These are phyloP conservation scores for Oceanites oceanicus DNA, from an alignment of 2,113 vertebrate genomes.

Conservation along the genomic window DNA sequence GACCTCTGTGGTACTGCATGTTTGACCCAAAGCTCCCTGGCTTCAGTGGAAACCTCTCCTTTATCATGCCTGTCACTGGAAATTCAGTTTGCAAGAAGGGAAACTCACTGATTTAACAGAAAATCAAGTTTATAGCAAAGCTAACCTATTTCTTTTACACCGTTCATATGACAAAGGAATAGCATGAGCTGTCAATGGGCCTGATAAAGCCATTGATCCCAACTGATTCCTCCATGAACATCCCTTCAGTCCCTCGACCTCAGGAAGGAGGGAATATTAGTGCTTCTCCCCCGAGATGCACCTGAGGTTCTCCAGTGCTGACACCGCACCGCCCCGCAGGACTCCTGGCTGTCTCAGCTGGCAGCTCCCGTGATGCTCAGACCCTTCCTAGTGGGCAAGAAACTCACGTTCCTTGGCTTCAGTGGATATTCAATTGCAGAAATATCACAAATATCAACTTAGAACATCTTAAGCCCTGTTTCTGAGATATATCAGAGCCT, in stretches of 20 bases:
- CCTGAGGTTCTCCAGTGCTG: conserved; percentile 76
- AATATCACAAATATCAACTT: neutral
- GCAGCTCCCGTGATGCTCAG: conserved; percentile 75
- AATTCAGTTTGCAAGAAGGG: neutral
- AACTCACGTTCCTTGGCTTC: conserved; percentile 76
- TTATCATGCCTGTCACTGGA: neutral
- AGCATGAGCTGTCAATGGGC: neutral
- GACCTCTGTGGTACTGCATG: neutral
- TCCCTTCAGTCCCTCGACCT: conserved; percentile 72
- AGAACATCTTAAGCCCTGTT: neutral
- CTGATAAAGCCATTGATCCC: neutral
- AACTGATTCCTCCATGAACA: neutral
- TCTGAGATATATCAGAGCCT: neutral
- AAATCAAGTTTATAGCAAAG: neutral
- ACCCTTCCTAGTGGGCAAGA: conserved; percentile 72
- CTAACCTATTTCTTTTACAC: neutral
- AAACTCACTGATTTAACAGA: neutral
- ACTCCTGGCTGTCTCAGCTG: conserved; percentile 74
- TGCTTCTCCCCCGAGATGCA: conserved; percentile 70
- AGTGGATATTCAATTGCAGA: conserved; percentile 68
- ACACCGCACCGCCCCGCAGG: conserved; percentile 75
- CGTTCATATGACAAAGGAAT: fast-evolving
- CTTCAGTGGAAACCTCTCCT: neutral
- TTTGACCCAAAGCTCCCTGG: neutral
- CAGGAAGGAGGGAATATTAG: conserved; percentile 66